Conservation (phyloP, 2,113 vertebrate genomes). For the Micronisus gabar region DNA sequence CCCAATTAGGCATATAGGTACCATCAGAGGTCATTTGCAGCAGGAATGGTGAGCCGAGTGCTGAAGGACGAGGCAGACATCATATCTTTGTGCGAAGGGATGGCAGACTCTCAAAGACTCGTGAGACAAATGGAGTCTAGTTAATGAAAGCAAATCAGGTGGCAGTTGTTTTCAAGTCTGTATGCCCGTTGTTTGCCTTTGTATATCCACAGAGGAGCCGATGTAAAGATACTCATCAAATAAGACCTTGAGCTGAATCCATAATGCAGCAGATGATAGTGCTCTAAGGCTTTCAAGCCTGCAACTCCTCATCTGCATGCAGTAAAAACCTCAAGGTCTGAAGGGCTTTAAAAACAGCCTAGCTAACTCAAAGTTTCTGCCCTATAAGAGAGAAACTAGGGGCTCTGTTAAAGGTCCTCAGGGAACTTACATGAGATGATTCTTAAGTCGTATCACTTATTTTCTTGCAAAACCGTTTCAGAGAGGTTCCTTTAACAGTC, state of each 20-base stretch:
- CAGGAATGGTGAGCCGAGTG: neutral
- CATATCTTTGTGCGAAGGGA: accelerated
- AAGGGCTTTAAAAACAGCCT: neutral
- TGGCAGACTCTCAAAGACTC: neutral
- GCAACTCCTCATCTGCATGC: neutral
- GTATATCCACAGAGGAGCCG: neutral
- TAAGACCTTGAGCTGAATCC: neutral
- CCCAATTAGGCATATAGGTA: neutral
- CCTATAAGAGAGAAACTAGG: neutral
- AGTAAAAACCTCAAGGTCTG: neutral
- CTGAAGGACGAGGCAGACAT: neutral
- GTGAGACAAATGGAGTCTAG: neutral
- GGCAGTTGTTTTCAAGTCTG: neutral
- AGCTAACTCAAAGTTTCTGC: neutral
- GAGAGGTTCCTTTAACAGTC: neutral
- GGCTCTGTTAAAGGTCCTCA: neutral
- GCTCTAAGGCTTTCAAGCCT: neutral
- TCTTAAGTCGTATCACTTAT: neutral
- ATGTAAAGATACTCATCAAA: neutral
- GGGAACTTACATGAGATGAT: neutral
- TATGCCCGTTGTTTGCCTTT: neutral
- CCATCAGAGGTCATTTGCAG: neutral
- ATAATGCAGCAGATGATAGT: neutral
- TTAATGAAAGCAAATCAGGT: neutral
- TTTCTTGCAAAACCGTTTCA: neutral